Percentiles rank a stretch among this genome's conserved stretches.
Conservation (phyloP, 2,888 invertebrate genomes). For the Spodoptera picta region DNA sequence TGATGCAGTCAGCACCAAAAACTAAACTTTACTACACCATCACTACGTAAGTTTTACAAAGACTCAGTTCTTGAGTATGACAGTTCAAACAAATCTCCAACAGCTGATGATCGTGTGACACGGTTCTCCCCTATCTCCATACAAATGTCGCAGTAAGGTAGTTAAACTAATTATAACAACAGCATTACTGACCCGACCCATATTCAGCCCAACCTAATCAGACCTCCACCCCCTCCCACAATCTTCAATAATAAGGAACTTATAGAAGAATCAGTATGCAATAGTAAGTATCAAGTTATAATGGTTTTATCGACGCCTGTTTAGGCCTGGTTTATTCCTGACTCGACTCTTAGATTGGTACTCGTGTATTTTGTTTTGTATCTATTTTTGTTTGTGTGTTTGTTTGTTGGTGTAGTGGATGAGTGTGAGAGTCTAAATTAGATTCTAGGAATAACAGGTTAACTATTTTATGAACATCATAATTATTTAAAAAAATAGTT, state of each 20-base stretch:
- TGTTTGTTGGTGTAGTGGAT: neutral
- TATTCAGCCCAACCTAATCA: slow-evolving; percentile 45
- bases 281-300: slow-evolving; percentile 39
- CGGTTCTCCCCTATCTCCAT: too few species aligned
- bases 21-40: too few species aligned
- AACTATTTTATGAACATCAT: too few species aligned
- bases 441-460: neutral
- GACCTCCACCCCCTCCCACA: slow-evolving; percentile 40
- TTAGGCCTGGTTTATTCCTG: slow-evolving; percentile 57
- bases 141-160: slow-evolving; percentile 32
- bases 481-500: too few species aligned
- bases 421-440: neutral
- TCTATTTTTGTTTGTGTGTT: slow-evolving; percentile 38
- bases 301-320: slow-evolving; percentile 50
- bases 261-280: slow-evolving; percentile 3
- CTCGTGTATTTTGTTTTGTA: slow-evolving; percentile 46
- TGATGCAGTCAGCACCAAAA: too few species aligned
- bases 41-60: too few species aligned
- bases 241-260: neutral
- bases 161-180: slow-evolving; percentile 62
- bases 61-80: too few species aligned
- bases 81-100: too few species aligned
- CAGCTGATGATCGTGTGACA: too few species aligned
- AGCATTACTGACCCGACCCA: slow-evolving; percentile 66
- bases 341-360: slow-evolving; percentile 38